A percentile compares a stretch with the other conserved stretches of the same genome.
phyloP scores from a whole-genome alignment of 2,797 vertebrate genomes.

The Lutjanus campechanus region DNA sequence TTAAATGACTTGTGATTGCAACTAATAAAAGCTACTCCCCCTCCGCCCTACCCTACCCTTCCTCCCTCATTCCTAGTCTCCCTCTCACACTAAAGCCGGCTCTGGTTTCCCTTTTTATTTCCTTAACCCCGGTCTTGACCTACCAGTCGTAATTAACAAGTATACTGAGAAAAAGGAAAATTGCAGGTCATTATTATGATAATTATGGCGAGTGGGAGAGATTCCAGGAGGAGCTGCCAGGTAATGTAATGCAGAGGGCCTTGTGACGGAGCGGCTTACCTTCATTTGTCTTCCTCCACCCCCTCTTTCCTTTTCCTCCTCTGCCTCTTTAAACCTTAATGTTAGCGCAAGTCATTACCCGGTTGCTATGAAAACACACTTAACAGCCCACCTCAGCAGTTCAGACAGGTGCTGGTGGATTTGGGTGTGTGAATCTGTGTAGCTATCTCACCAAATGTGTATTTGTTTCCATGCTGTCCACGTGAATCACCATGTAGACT shows the following conservation, averaged over 20 bases:
- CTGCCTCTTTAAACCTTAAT: slow-evolving; percentile 65
- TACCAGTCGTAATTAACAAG: slow-evolving; percentile 81
- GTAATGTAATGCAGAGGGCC: slow-evolving; percentile 62
- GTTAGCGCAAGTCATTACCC: slow-evolving; percentile 71
- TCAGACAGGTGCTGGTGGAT: slow-evolving; percentile 59
- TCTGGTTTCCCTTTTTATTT: slow-evolving; percentile 79
- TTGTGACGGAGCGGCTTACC: slow-evolving; percentile 58
- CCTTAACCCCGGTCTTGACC: slow-evolving; percentile 80
- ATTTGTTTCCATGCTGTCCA: slow-evolving; percentile 54
- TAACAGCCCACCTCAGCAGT: slow-evolving; percentile 60
- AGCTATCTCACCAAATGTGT: slow-evolving; percentile 42
- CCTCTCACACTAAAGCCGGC: slow-evolving; percentile 51
- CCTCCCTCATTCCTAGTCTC: slow-evolving; percentile 42
- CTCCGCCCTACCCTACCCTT: background rate
- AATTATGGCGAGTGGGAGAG: slow-evolving; percentile 73
- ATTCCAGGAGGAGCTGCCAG: slow-evolving; percentile 77
- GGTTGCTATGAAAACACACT: slow-evolving; percentile 79
- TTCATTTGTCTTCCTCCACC: slow-evolving; percentile 71
- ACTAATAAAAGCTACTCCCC: slow-evolving; percentile 68
- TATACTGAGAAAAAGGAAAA: slow-evolving; percentile 83
- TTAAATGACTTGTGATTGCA: slow-evolving; percentile 72
- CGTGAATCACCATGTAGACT: slow-evolving; percentile 59
- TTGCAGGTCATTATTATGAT: slow-evolving; percentile 84
- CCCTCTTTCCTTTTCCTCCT: slow-evolving; percentile 53
- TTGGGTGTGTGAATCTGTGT: slow-evolving; percentile 38